Evolutionary conservation across 1,140 invertebrate genomes (phyloP).

Genomic region (Pteromalus puparum): DNA sequence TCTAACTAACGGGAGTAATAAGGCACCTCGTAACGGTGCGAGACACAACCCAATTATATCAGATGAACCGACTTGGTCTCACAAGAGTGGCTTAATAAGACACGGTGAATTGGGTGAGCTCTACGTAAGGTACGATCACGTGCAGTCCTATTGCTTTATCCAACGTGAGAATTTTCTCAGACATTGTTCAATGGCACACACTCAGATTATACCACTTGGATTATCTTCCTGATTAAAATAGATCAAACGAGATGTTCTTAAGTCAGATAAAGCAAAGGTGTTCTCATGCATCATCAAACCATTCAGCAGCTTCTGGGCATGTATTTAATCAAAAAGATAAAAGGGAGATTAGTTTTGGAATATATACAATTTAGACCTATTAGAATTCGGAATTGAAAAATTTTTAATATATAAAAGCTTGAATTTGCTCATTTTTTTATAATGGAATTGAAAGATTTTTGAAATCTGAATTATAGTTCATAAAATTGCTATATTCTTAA

Average conservation of each 20-base stretch:
- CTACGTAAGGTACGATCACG: constrained; percentile 74
- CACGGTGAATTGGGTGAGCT: constrained; percentile 75
- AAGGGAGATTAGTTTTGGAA: constrained; percentile 15
- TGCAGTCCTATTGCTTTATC: constrained; percentile 65
- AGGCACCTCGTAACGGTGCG: constrained; percentile 65
- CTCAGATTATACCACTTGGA: too few species aligned
- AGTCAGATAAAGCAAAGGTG: constrained; percentile 47
- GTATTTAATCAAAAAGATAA: constrained; percentile 26
- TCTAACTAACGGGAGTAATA: constrained; percentile 71
- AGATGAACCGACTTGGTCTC: constrained; percentile 64
- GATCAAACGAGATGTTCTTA: constrained; percentile 31
- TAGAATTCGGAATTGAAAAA: background rate
- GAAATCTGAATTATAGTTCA: background rate
- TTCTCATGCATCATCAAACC: constrained; percentile 44
- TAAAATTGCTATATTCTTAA: constrained; percentile 37
- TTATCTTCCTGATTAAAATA: background rate
- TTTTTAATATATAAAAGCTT: background rate
- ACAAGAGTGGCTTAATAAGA: constrained; percentile 74
- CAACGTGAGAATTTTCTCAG: constrained; percentile 45
- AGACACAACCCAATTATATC: constrained; percentile 66
- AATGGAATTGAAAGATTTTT: background rate
- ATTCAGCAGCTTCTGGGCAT: constrained; percentile 40
- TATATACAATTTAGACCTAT: constrained; percentile 1
- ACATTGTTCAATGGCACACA: background rate
- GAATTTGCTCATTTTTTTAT: background rate